Evolutionary conservation across 2,797 vertebrate species (phyloP), one percentile per base, ranked within the genome.

Genomic region (Myiothlypis coronata): DNA sequence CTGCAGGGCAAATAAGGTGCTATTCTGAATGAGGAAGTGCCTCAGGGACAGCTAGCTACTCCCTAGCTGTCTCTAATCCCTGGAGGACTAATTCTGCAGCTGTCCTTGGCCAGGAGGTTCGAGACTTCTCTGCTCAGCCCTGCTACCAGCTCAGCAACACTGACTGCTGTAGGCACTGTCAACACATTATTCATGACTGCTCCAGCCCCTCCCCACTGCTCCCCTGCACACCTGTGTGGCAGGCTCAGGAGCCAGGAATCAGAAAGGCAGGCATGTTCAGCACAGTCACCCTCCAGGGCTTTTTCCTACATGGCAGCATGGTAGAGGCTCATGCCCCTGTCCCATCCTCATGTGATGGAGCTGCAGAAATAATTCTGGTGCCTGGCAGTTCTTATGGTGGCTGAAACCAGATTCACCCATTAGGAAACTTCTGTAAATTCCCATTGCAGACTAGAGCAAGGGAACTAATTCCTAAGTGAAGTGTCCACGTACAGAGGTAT

Each of bases 341-440:
- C 46, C 50, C 27, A 21, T 18, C 11, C 3, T 11, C 6, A 2
- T 2, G 3, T 4, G 35, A 61, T 20, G 57, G 24, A 43, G 34
- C 50, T 87, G 32, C 52, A 85, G 46, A 55, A 57, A 26, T 35
- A 30, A 41, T 55, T 47, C 28, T 1, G 1, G 9, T 35, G 46
- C n/a, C 68, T 44, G 61, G 10, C 0, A 2, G 27, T 35, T 59
- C 2, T 1, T 14, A 26, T 0, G 5, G 18, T 44, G 52, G 9
- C 80, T 3, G 2, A 92, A 75, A 84, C 11, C 43, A 78, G 22
- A 23, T 28, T 32, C 11, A 63, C 1, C 50, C 28, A 32, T 52
- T 52, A 52, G 50, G 50, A 52, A 52, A 52, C 18, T 20, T 32
- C 28, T 30, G 50, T 30, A 32, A 52, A 53, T 19, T 1, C 2